Evolutionary conservation across 2,888 invertebrate species (phyloP), one percentile per base, ranked within the genome.

Genomic region (Drosophila eohydei): DNA sequence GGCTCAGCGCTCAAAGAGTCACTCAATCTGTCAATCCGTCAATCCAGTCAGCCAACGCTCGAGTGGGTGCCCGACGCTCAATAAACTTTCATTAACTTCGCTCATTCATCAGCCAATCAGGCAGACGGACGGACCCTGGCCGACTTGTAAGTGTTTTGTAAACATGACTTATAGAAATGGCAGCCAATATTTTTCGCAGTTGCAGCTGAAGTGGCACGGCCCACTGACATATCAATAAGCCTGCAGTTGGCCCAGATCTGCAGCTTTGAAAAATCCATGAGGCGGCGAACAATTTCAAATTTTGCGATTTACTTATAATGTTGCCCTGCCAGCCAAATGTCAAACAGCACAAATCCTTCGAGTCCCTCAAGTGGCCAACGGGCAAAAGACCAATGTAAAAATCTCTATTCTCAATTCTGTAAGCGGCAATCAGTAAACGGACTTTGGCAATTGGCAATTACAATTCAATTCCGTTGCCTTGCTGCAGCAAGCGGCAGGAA

Each of bases 71-170:
- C 80, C 56, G 68, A 72, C 65, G 81, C 88, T 71, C 83, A 76
- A 84, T 83, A 88, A 84, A 88, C 79, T 84, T 84, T 80, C 83
- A 82, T 83, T 88, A 85, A 78, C 83, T 84, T 75, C 71, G 68
- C 60, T 70, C 78, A 80, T 76, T 82, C 83, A 76, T 59, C 69
- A 61, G 69, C 78, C 70, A 68, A 61, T 73, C 72, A 57, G 55
- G 21, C 43, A 30, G 48, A 43, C 44, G 28, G 50, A 9, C 55
- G 34, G 26, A 54, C 54, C 58, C 48, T 63, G 57, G 41, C 52
- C 64, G 68, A 64, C 70, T 69, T 81, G 85, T 83, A 85, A 85
- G 88, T 83, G 84, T 85, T 85, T 83, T 85, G 84, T 85, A 85
- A 85, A 85, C 88, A 85, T 63, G 88, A 61, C 81, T 81, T 83